A percentile compares a stretch with the other conserved stretches of the same genome.
phyloP scores from a whole-genome alignment of 2,797 vertebrate genomes.

The Crypturellus tataupa region DNA sequence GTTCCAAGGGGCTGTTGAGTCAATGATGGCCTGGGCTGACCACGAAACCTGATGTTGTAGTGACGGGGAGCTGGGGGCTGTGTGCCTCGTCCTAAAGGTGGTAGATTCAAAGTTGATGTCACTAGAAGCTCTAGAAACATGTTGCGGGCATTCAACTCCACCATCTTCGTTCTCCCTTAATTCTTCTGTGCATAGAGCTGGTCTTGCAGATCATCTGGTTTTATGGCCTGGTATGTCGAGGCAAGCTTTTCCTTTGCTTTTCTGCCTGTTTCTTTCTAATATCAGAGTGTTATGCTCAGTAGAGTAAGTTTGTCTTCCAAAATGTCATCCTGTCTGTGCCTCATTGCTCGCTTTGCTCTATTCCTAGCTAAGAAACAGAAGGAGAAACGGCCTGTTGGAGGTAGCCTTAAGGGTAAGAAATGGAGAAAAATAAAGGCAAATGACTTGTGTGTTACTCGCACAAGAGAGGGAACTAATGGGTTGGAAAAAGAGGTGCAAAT shows the following conservation, averaged over 20 bases:
- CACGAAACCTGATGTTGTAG: too few species aligned
- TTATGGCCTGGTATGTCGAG: background rate
- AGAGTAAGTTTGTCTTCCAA: background rate
- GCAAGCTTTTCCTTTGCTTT: background rate
- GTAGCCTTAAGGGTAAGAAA: background rate
- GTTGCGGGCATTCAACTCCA: background rate
- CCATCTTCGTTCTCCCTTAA: background rate
- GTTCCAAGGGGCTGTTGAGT: too few species aligned
- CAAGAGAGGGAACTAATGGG: slow-evolving; percentile 3
- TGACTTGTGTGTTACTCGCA: background rate
- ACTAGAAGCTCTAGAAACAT: background rate
- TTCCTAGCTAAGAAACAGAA: background rate
- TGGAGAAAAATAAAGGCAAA: slow-evolving; percentile 13
- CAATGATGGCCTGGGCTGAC: too few species aligned
- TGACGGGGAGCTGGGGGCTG: background rate
- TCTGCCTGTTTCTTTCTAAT: background rate
- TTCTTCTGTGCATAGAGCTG: background rate
- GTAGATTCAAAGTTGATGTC: background rate
- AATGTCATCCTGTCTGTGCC: background rate
- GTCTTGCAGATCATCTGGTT: background rate
- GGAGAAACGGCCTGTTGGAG: background rate
- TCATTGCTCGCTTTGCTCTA: background rate
- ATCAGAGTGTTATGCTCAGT: background rate
- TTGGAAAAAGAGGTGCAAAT: background rate
- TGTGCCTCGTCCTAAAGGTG: background rate